phyloP scores from a whole-genome alignment of 1,140 invertebrate species.

The Dolichoris vasculosae region DNA sequence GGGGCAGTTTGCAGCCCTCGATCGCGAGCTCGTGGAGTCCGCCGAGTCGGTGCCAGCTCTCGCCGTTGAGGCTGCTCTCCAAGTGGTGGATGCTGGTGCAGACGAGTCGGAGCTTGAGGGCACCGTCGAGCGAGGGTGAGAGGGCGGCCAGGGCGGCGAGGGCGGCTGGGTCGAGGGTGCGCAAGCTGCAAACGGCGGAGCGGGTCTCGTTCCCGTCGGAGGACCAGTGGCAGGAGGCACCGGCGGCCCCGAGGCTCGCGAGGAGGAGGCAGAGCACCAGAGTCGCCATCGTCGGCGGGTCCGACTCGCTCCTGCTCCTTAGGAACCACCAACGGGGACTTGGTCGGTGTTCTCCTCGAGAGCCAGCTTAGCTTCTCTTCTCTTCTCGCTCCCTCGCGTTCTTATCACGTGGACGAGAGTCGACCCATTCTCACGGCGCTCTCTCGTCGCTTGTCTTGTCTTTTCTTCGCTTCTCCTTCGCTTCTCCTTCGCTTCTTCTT shows the following conservation, averaged over 20 bases:
- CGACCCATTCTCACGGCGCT: slow-evolving; percentile 42
- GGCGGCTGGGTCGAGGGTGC: slow-evolving; percentile 79
- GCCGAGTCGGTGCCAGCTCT: slow-evolving; percentile 83
- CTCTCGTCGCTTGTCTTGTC: too few species aligned
- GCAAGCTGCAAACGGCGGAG: slow-evolving; percentile 80
- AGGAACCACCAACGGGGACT: background rate
- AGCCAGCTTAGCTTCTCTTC: too few species aligned
- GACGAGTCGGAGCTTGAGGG: slow-evolving; percentile 79
- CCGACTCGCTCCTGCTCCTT: background rate
- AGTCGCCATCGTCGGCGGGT: background rate
- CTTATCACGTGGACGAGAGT: slow-evolving; percentile 38
- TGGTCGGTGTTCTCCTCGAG: too few species aligned
- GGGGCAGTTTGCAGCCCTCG: slow-evolving; percentile 86
- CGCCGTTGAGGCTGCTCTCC: slow-evolving; percentile 84
- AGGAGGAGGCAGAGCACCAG: background rate
- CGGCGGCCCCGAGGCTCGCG: slow-evolving; percentile 4
- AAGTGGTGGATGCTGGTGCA: slow-evolving; percentile 87
- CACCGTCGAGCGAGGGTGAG: slow-evolving; percentile 82
- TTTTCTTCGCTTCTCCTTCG: background rate
- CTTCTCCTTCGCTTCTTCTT: background rate
- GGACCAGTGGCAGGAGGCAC: slow-evolving; percentile 73
- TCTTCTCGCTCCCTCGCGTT: background rate
- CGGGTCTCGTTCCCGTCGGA: slow-evolving; percentile 78
- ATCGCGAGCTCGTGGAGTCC: slow-evolving; percentile 84
- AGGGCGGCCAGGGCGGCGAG: slow-evolving; percentile 79